Evolutionary conservation across 2,113 vertebrate species (phyloP), one percentile per base, ranked within the genome.

Genomic region (Sciurus niger): DNA sequence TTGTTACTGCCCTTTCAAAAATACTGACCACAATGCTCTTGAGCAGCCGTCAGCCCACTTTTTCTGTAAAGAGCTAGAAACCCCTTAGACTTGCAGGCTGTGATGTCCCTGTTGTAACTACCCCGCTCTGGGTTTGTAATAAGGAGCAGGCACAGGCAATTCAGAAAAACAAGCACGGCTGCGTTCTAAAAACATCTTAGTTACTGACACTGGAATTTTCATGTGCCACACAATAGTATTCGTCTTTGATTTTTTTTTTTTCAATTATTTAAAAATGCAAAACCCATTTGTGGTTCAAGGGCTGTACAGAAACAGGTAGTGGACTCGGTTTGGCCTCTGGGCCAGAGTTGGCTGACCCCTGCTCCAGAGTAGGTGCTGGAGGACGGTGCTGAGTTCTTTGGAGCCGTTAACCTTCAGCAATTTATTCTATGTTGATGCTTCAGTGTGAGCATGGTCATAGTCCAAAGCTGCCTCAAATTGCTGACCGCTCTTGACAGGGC

Each of bases 1-100:
- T 63, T 65, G 48, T 76, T 90, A 37, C 4, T 78, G 79, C 46
- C 78, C 65, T 93, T 89, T 72, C 67, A 53, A 88, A 77, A 94
- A 30, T 74, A 60, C 4, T 37, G 58, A 85, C 28, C 34, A 22
- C 22, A 20, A 1, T 65, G 34, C 25, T 73, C 18, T 58, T 58
- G 60, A 76, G 67, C 14, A n/a, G 22, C 51, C 11, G 6, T 55
- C 89, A 70, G 68, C 73, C 14, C 14, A 13, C 63, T 63, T 90
- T 67, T 72, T 43, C 55, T 63, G 34, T 63, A 34, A 88, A 80
- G 77, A 18, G 40, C 77, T 74, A 53, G 77, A 68, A 58, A 63
- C 24, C 37, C 3, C 32, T 55, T 20, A 40, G 51, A 63, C 46
- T 48, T 67, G 43, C 13, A 72, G 65, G 63, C 79, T 7, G 0